Percentiles rank a stretch among this genome's conserved stretches.
phyloP scores from a whole-genome alignment of 2,797 vertebrate genomes.

The Zalophus californianus region DNA sequence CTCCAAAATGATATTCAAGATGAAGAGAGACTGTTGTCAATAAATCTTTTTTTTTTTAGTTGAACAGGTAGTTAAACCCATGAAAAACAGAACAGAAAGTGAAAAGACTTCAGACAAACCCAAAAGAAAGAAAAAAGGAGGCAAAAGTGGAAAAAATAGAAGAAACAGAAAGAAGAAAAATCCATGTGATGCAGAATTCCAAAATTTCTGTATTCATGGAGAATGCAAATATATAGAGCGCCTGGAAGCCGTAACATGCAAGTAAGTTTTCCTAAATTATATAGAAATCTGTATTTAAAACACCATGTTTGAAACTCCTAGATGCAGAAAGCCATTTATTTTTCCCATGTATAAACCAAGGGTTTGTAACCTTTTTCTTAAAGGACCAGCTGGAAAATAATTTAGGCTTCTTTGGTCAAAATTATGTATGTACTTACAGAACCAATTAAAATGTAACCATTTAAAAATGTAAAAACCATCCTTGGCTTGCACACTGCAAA shows the following conservation, averaged over 20 bases:
- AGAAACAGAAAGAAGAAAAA: slow-evolving; percentile 88
- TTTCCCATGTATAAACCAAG: slow-evolving; percentile 22
- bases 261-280: slow-evolving; percentile 84
- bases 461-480: background rate
- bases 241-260: slow-evolving; percentile 85
- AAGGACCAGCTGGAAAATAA: background rate
- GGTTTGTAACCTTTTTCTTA: background rate
- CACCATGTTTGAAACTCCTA: background rate
- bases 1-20: background rate
- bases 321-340: background rate
- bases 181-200: slow-evolving; percentile 87
- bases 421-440: background rate
- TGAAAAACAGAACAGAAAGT: slow-evolving; percentile 82
- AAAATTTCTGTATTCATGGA: slow-evolving; percentile 90
- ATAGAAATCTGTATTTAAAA: background rate
- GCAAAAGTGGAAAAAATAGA: slow-evolving; percentile 80
- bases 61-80: slow-evolving; percentile 87
- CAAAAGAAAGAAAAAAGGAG: slow-evolving; percentile 85
- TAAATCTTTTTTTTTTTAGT: slow-evolving; percentile 79
- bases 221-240: slow-evolving; percentile 87
- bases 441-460: slow-evolving; percentile 20
- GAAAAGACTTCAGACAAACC: slow-evolving; percentile 84
- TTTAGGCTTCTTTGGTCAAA: background rate
- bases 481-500: background rate
- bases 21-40: background rate